Percentiles rank a stretch among this genome's conserved stretches.
phyloP scores from a whole-genome alignment of 2,797 vertebrate genomes.

The Graptemys geographica region DNA sequence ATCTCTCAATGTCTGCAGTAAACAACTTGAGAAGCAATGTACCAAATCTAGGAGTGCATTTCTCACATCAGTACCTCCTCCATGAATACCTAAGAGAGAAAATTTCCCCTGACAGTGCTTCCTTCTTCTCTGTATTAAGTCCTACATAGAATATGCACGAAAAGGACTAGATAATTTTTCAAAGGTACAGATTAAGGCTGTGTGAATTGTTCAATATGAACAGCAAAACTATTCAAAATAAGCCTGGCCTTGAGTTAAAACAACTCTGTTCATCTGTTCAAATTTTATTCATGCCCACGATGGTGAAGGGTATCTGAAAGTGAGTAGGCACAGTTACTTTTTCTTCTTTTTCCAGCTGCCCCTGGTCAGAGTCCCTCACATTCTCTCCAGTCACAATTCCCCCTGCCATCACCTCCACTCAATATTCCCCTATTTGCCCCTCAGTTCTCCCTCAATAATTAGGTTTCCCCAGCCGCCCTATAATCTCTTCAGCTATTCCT shows the following conservation, averaged over 20 bases:
- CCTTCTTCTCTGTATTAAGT: neutral
- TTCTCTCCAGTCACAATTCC: neutral
- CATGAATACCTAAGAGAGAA: neutral
- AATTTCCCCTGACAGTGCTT: neutral
- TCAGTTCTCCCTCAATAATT: rapidly evolving
- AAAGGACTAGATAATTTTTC: conserved; percentile 15
- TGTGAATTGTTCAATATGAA: neutral
- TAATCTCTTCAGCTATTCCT: neutral
- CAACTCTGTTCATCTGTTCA: neutral
- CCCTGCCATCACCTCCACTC: neutral
- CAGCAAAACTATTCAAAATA: neutral
- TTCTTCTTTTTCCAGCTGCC: neutral
- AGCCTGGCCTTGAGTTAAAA: neutral
- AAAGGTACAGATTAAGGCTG: neutral
- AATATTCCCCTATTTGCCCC: neutral
- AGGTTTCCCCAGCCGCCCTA: neutral
- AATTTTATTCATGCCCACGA: rapidly evolving
- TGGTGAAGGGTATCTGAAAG: neutral
- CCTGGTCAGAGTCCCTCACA: neutral
- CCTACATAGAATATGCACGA: neutral
- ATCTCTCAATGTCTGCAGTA: neutral
- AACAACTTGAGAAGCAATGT: neutral
- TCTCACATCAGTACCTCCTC: neutral
- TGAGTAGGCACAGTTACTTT: neutral
- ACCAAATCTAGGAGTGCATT: neutral